phyloP scores from a whole-genome alignment of 2,797 vertebrate genomes.

The Aythya fuligula region DNA sequence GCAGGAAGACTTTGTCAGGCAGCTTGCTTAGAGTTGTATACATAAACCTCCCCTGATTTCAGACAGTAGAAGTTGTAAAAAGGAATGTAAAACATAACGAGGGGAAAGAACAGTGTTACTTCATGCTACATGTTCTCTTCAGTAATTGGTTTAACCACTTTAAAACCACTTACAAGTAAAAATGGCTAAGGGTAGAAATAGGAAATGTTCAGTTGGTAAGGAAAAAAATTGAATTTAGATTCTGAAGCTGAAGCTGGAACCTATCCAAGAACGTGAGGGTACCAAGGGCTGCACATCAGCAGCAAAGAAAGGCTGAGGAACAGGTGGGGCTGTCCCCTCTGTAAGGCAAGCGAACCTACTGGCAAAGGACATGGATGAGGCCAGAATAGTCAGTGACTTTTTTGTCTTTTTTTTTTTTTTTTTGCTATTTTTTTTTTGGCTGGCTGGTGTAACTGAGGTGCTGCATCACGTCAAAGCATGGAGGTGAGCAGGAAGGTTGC shows the following conservation, averaged over 20 bases:
- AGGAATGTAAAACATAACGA: background rate
- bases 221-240: background rate
- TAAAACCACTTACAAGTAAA: background rate
- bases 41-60: background rate
- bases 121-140: background rate
- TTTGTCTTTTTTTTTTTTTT: background rate
- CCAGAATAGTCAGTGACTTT: rapidly evolving
- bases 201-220: background rate
- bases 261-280: background rate
- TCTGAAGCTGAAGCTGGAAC: background rate
- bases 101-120: background rate
- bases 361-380: background rate
- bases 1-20: background rate
- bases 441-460: background rate
- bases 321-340: background rate
- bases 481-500: background rate
- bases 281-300: background rate
- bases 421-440: too few relatives aligned
- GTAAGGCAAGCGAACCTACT: background rate
- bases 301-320: background rate
- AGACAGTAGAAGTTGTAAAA: background rate
- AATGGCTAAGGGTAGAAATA: background rate
- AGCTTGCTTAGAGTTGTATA: background rate
- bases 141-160: background rate
- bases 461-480: background rate